phyloP scores from a whole-genome alignment of 2,797 vertebrate species.

The Oreortyx pictus region DNA sequence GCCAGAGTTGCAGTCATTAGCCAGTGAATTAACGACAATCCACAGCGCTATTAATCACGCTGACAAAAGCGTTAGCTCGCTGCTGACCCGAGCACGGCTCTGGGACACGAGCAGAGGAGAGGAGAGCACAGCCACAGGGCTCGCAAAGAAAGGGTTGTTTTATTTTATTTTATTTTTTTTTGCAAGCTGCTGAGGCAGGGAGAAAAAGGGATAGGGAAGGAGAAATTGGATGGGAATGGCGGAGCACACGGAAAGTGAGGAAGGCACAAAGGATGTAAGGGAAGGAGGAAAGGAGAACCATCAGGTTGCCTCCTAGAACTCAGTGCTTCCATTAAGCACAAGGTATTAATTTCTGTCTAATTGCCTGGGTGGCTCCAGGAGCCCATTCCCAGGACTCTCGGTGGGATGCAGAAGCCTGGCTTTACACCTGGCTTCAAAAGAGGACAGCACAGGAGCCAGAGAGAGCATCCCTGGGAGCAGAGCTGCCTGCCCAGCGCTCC shows the following conservation, averaged over 20 bases:
- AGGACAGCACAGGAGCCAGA: too few species aligned
- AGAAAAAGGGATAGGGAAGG: constrained; percentile 3
- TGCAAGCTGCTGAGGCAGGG: constrained; percentile 43
- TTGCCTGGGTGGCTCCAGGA: background rate
- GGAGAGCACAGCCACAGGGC: constrained; percentile 70
- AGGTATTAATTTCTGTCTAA: background rate
- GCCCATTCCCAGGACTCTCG: background rate
- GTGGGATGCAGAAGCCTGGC: background rate
- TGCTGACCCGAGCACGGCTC: constrained; percentile 85
- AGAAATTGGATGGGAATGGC: background rate
- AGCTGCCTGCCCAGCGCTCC: too few species aligned
- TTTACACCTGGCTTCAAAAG: too few species aligned
- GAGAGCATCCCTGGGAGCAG: too few species aligned
- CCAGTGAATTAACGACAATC: constrained; percentile 98
- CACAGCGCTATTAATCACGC: constrained; percentile 97
- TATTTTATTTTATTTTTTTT: background rate
- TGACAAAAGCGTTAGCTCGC: constrained; percentile 95
- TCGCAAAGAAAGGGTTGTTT: constrained; percentile 19
- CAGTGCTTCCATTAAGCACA: background rate
- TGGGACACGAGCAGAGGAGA: constrained; percentile 77
- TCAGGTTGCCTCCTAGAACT: background rate
- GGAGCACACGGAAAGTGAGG: background rate
- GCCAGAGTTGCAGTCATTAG: constrained; percentile 95
- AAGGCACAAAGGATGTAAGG: background rate
- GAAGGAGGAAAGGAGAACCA: background rate